Percentiles rank a stretch among this genome's conserved stretches.
Evolutionary conservation across 2,888 invertebrate genomes (phyloP).

Genomic region (Agriotes lineatus): DNA sequence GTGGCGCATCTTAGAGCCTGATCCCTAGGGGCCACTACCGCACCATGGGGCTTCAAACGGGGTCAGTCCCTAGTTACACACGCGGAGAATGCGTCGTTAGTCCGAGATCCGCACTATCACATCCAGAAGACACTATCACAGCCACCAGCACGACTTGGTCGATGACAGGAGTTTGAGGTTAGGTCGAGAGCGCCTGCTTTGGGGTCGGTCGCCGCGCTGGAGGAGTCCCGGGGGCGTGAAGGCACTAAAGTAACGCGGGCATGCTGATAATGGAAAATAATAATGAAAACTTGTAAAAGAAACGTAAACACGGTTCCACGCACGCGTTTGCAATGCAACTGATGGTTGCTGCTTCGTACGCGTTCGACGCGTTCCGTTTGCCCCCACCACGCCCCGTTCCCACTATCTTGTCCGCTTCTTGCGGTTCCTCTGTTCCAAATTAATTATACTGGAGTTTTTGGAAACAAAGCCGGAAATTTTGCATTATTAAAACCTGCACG

Average conservation of each 20-base stretch:
- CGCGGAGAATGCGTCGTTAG: slow-evolving; percentile 28
- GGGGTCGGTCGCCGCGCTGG: background rate
- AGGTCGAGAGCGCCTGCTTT: slow-evolving; percentile 18
- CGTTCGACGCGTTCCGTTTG: slow-evolving; percentile 9
- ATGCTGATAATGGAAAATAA: slow-evolving; percentile 28
- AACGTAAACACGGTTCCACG: slow-evolving; percentile 48
- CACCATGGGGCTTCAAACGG: background rate
- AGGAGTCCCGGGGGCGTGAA: slow-evolving; percentile 7
- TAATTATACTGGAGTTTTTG: too few species aligned
- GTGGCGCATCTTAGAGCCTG: slow-evolving; percentile 64
- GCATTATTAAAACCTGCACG: too few species aligned
- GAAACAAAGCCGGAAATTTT: too few species aligned
- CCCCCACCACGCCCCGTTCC: slow-evolving; percentile 13
- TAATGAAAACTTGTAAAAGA: slow-evolving; percentile 42
- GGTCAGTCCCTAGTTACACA: too few species aligned
- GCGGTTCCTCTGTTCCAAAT: background rate
- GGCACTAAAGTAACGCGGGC: slow-evolving; percentile 27
- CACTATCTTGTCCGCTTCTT: background rate
- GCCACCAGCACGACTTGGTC: slow-evolving; percentile 19
- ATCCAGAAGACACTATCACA: slow-evolving; percentile 40
- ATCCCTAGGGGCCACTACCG: too few species aligned
- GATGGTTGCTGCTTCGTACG: slow-evolving; percentile 48
- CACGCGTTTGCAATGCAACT: slow-evolving; percentile 49
- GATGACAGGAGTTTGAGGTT: slow-evolving; percentile 43
- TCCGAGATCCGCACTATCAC: slow-evolving; percentile 30